Percentiles rank a stretch among this genome's conserved stretches.
Evolutionary conservation across 2,113 vertebrate genomes (phyloP).

Genomic region (Crotalus tigris): DNA sequence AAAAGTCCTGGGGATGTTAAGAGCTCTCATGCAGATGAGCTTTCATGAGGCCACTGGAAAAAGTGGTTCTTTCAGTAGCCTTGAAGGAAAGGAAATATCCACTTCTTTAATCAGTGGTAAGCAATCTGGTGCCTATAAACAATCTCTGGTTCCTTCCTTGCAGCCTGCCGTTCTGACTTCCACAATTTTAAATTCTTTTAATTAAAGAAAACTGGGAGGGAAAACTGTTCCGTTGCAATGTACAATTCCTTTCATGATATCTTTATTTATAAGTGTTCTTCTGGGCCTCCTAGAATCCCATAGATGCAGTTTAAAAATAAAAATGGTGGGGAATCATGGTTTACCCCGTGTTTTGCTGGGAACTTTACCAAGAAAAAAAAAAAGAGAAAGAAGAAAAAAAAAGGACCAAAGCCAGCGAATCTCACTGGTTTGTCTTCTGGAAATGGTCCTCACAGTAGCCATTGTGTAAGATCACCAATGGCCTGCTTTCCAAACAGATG

Average conservation of each 20-base stretch:
- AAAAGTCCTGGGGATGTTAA: conserved; percentile 15
- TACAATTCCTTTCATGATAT: neutral
- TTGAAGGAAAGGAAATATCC: neutral
- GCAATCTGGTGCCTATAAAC: neutral
- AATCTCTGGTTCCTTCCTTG: neutral
- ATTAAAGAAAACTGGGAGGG: neutral
- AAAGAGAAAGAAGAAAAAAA: neutral
- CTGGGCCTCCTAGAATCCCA: neutral
- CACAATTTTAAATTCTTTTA: neutral
- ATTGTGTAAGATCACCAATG: neutral
- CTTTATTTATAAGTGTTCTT: neutral
- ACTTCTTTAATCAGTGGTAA: neutral
- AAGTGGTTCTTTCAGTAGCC: neutral
- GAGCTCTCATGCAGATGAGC: neutral
- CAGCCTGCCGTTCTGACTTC: neutral
- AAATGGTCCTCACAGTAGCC: neutral
- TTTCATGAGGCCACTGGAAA: neutral
- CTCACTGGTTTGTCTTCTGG: neutral
- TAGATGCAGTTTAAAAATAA: neutral
- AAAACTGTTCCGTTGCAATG: neutral
- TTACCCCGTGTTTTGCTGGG: neutral
- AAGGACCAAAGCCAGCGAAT: neutral
- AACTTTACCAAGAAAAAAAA: neutral
- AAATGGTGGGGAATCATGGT: neutral
- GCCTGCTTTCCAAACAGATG: neutral